Base-by-base conservation (phyloP, 1,140 invertebrate species). In the Trissolcus basalis region DNA sequence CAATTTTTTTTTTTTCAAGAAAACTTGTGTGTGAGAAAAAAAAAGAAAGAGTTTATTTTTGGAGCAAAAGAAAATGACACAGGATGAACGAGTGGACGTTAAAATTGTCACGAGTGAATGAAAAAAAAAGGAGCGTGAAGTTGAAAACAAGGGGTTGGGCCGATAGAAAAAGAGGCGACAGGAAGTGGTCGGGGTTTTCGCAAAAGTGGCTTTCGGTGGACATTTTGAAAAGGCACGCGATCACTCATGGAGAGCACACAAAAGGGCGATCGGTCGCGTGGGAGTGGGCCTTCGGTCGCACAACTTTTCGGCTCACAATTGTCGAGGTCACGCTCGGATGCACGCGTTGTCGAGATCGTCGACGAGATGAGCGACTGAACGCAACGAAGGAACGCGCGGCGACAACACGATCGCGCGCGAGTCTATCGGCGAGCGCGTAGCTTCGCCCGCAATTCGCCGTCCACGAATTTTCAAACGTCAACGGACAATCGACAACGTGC, bases 181-280 rank as follows among this genome's bases (percentile, higher is more conserved):
- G 36, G 43, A 44, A 44, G 43, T 13, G 11, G 12, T 44, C 19
- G 19, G 36, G 43, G 6, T 44, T 50, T 60, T 50, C 12, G 58
- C 58, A 43, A 60, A 60, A 50, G 58, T 50, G 47, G 27, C 58
- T 43, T 32, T 50, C 47, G 58, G 58, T 60, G 58, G 60, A 63
- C 60, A 54, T 63, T 53, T 63, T 63, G 60, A 45, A 47, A 16
- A 54, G 60, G 41, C 60, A 63, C 60, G 50, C 60, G 12, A 54
- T 19, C 60, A 27, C 19, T 27, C 19, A 50, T 54, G 39, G 60
- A 43, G 49, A 33, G 27, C 51, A 35, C 50, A 45, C 47, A 60
- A 65, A 64, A 58, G 60, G 50, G 74, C 53, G 71, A 69, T 56
- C 70, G 65, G 60, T 60, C 78, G 81, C 81, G 80, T 82, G 79